Evolutionary conservation across 2,888 invertebrate genomes (phyloP), one percentile per base, ranked within the genome.

Genomic region (Sarcophaga carnaria): DNA sequence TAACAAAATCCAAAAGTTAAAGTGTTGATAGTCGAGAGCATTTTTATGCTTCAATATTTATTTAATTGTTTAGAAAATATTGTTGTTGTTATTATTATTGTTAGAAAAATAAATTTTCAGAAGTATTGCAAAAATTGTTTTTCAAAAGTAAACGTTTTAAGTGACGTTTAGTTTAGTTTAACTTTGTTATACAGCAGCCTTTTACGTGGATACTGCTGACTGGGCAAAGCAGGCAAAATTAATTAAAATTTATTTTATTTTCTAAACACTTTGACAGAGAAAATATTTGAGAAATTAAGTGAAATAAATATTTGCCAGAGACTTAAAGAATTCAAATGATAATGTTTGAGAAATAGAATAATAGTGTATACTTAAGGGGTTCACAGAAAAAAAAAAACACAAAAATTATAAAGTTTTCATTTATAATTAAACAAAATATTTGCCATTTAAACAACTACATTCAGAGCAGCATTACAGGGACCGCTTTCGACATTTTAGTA

Each of bases 21-120:
- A 66, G 72, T n/a, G 37, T 47, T 74, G 63, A 69, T 64, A 72
- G 59, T 67, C 37, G 54, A 54, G 17, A 54, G 54, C 6, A 22
- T 27, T 69, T 67, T 62, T 70, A 63, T 69, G 63, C 63, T 63
- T 54, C 14, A 70, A 74, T 74, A 60, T 79, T 83, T 25, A 74
- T 47, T 71, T 59, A 83, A 78, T 79, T 83, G 78, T 79, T 78
- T 37, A 54, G 62, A 83, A 83, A 82, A 83, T 54, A 45, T 70
- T 20, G 20, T 66, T 74, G 47, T 8, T 22, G 22, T 49, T 37
- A 3, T 49, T 37, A 8, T 37, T 59, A 60, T 77, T 77, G 60
- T 45, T 69, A 8, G 22, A 63, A 10, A 14, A 54, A 37, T 59
- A 59, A 37, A 37, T 37, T 37, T 37, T 10, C 37, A 37, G 37